Evolutionary conservation across 1,140 invertebrate genomes (phyloP), one percentile per base, ranked within the genome.

Genomic region (Radopholus similis): DNA sequence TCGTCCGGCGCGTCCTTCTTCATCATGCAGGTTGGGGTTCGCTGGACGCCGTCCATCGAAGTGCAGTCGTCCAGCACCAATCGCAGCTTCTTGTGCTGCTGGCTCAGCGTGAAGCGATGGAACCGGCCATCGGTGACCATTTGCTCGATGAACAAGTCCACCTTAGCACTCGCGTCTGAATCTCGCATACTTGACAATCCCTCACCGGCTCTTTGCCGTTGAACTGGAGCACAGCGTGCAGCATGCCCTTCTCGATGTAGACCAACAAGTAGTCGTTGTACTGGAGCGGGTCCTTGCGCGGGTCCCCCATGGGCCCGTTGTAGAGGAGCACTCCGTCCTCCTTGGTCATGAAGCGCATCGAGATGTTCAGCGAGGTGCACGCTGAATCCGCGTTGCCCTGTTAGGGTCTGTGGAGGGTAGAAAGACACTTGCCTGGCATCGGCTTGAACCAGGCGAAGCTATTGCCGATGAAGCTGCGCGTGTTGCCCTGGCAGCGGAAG

Each of bases 391-490:
- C 9, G 9, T 1, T 11, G 21, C 30, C 15, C 30, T 4, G 47
- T 4, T 9, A 51, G 13, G n/a, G n/a, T n/a, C 15, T 51, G 47
- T 28, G 18, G 4, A 23, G 30, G 30, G 2, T 4, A 23, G 44
- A 15, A 15, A 28, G 15, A 15, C 44, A 26, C 9, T n/a, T n/a
- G 30, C 47, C 80, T 18, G 81, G 80, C 73, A 81, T 77, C 3
- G 75, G 70, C 53, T 81, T 81, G 64, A 77, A 83, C 81, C 81
- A 81, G 9, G 81, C 81, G 64, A 68, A 81, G 11, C 78, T 77
- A 23, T 55, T 30, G 15, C 79, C 79, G 28, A 66, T 49, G 55
- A 81, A 81, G 30, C 66, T 68, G 30, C 79, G 56, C 15, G 80
- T 83, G 15, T 76, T 82, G 55, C 79, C 79, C 65, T 82, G 78